Percentiles rank a stretch among this genome's conserved stretches.
Conservation (phyloP, 2,888 invertebrate species). For the Drosophila ezoana region DNA sequence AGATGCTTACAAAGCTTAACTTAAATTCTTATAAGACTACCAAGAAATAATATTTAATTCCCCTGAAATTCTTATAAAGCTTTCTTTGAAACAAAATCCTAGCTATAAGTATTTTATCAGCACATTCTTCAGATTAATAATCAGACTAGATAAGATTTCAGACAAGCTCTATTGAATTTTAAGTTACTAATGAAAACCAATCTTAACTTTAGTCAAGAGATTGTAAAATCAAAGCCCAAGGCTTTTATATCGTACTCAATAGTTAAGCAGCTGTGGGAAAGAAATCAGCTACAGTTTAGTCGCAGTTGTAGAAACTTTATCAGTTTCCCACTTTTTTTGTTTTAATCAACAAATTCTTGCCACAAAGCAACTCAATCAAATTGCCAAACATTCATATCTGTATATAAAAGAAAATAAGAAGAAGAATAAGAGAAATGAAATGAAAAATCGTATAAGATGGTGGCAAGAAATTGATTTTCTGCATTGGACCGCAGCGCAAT, state of each 20-base stretch:
- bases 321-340: slow-evolving; percentile 7
- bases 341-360: slow-evolving; percentile 47
- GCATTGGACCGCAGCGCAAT: slow-evolving; percentile 52
- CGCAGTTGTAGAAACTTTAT: background rate
- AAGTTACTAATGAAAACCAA: no score
- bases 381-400: slow-evolving; percentile 40
- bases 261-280: no score
- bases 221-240: background rate
- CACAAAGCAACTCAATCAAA: slow-evolving; percentile 48
- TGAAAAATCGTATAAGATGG: slow-evolving; percentile 34
- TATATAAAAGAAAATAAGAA: background rate
- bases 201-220: no score
- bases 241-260: background rate
- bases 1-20: no score
- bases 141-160: background rate
- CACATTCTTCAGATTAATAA: no score
- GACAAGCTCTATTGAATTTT: background rate
- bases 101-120: no score
- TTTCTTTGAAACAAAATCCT: no score
- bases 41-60: no score
- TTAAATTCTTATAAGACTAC: no score
- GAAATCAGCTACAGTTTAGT: no score
- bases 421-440: slow-evolving; percentile 10
- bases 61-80: no score
- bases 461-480: slow-evolving; percentile 69